Base-by-base conservation (phyloP, 1,140 invertebrate species). In the Agrilus planipennis region DNA sequence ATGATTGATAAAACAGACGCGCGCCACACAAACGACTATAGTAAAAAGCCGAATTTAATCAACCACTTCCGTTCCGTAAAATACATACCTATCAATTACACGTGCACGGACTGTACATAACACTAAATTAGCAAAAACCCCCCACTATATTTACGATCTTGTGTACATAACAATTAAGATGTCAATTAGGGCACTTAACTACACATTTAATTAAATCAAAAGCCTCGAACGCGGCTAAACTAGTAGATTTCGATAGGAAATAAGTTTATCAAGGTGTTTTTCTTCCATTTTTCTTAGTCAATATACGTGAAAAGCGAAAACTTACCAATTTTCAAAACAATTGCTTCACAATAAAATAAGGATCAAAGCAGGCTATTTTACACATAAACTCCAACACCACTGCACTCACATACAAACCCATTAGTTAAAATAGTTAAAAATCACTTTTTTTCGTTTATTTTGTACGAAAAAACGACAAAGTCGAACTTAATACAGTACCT, bases 131-230 rank as follows among this genome's bases (percentile, higher is more conserved):
- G 40, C 39, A 42, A 42, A 46, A 39, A 44, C 23, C 43, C 36
- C 38, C 45, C 30, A 40, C n/a, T 12, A 14, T 23, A 36, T 4
- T 12, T 12, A 27, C 19, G 28, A 14, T 45, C 22, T 41, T 46
- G 44, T 49, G 45, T 46, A 50, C 45, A 52, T 37, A 38, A 40
- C 48, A 52, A 52, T 52, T 52, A 52, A 46, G 42, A 44, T 50
- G 50, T 46, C 48, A 52, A 50, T 50, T 45, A 42, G 18, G 27
- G 18, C 40, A 50, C 47, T 52, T 50, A 52, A 39, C 34, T 31
- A 20, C 21, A 16, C 23, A 46, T 27, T 31, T 42, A 42, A 34
- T 35, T 29, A 39, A 41, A 32, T 36, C 16, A 14, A 23, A 32
- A 5, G 5, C 12, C 1, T 10, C 11, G 23, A n/a, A 34, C 23